Evolutionary conservation across 2,888 invertebrate genomes (phyloP).

Genomic region (Netelia melanura): DNA sequence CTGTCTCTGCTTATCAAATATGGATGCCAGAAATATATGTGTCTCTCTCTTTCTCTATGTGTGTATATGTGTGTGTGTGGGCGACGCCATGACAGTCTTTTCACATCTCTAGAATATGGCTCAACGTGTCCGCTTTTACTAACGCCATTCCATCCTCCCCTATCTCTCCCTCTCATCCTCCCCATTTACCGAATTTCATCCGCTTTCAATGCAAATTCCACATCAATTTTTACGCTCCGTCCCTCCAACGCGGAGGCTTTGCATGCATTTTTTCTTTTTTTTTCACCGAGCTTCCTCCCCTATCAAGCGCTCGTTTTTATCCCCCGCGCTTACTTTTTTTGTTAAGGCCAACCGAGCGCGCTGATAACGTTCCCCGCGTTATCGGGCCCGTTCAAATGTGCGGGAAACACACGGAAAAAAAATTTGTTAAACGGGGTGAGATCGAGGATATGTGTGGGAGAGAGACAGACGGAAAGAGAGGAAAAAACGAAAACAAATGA

Average conservation of each 20-base stretch:
- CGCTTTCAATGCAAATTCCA: slow-evolving; percentile 64
- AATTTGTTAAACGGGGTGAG: neutral
- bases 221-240: slow-evolving; percentile 55
- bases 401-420: slow-evolving; percentile 24
- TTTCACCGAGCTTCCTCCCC: neutral
- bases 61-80: slow-evolving; percentile 12
- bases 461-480: neutral
- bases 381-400: slow-evolving; percentile 53
- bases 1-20: slow-evolving; percentile 65
- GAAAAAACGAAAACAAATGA: slow-evolving; percentile 40
- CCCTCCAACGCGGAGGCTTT: slow-evolving; percentile 7
- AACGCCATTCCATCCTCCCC: slow-evolving; percentile 3
- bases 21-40: slow-evolving; percentile 37
- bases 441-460: neutral
- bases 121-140: slow-evolving; percentile 40
- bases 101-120: slow-evolving; percentile 48
- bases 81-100: slow-evolving; percentile 58
- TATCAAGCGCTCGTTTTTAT: neutral
- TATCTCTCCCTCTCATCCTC: neutral
- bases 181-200: slow-evolving; percentile 59
- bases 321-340: neutral
- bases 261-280: slow-evolving; percentile 20
- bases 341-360: slow-evolving; percentile 36
- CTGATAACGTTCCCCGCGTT: slow-evolving; percentile 51
- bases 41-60: too few relatives aligned